Conservation (phyloP, 2,888 invertebrate genomes). For the Carcina quercana region DNA sequence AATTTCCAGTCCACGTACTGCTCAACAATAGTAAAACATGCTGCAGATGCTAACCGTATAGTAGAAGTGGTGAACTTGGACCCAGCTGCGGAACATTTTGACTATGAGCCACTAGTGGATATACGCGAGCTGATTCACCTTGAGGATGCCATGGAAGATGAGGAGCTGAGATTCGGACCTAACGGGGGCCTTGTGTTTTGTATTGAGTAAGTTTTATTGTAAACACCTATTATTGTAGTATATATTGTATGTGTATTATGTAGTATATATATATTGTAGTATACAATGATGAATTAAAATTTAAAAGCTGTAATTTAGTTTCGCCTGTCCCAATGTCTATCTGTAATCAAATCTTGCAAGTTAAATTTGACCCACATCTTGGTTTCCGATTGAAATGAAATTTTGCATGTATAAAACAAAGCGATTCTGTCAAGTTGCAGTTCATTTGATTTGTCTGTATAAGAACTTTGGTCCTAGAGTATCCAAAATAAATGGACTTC, state of each 20-base stretch:
- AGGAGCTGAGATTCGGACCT: constrained; percentile 94
- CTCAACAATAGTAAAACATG: constrained; percentile 89
- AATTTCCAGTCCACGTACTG: constrained; percentile 92
- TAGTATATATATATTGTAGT: neutral
- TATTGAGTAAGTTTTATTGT: constrained; percentile 83
- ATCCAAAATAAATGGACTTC: too few relatives aligned
- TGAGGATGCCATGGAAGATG: constrained; percentile 98
- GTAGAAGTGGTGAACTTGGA: constrained; percentile 96
- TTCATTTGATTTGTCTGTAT: too few relatives aligned
- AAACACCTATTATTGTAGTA: neutral
- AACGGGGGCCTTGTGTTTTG: constrained; percentile 98
- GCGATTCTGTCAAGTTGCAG: too few relatives aligned
- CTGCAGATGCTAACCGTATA: constrained; percentile 80
- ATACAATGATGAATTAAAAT: neutral
- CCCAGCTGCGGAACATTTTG: constrained; percentile 97
- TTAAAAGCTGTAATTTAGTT: neutral
- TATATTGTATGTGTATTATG: neutral
- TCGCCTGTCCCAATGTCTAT: too few relatives aligned
- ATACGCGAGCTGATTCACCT: constrained; percentile 93
- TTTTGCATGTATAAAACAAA: too few relatives aligned
- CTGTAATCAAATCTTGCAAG: too few relatives aligned
- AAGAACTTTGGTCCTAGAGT: too few relatives aligned
- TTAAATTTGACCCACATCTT: too few relatives aligned
- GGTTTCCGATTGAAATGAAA: too few relatives aligned
- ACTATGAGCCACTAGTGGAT: constrained; percentile 90